Evolutionary conservation across 2,888 invertebrate genomes (phyloP).

Genomic region (Ochropacha duplaris): DNA sequence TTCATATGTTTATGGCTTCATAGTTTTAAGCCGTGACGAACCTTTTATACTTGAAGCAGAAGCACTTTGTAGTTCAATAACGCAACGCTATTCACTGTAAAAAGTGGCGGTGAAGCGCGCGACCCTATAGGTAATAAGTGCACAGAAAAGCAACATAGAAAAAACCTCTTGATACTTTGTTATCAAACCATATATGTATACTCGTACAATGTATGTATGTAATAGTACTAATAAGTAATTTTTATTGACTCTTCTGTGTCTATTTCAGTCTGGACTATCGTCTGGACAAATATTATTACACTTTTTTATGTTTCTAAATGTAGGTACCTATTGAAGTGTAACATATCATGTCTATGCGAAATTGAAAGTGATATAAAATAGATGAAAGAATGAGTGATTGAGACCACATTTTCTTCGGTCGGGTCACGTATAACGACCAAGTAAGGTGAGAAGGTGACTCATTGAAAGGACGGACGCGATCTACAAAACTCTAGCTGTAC

Average conservation of each 20-base stretch:
- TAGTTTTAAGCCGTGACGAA: slow-evolving; percentile 37
- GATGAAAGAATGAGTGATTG: neutral
- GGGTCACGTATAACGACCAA: neutral
- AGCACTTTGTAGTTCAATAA: slow-evolving; percentile 62
- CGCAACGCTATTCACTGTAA: slow-evolving; percentile 44
- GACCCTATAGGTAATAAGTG: slow-evolving; percentile 27
- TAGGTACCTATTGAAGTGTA: too few relatives aligned
- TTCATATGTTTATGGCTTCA: slow-evolving; percentile 34
- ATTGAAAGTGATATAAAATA: neutral
- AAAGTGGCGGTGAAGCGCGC: slow-evolving; percentile 43
- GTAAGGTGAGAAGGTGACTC: neutral
- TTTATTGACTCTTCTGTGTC: too few relatives aligned
- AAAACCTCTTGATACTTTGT: slow-evolving; percentile 23
- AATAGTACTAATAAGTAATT: too few relatives aligned
- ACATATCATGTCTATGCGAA: too few relatives aligned
- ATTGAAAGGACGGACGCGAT: neutral
- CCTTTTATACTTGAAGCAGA: slow-evolving; percentile 50
- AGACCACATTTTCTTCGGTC: neutral
- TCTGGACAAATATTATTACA: too few relatives aligned
- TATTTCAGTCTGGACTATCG: too few relatives aligned
- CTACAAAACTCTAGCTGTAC: neutral
- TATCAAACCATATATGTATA: too few relatives aligned
- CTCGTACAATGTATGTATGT: too few relatives aligned
- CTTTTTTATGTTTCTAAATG: too few relatives aligned
- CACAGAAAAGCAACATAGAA: slow-evolving; percentile 30